A percentile compares a stretch with the other conserved stretches of the same genome.
These are phyloP conservation scores for Hippoglossus hippoglossus DNA, from an alignment of 2,797 vertebrate species.

Conservation along the genomic window DNA sequence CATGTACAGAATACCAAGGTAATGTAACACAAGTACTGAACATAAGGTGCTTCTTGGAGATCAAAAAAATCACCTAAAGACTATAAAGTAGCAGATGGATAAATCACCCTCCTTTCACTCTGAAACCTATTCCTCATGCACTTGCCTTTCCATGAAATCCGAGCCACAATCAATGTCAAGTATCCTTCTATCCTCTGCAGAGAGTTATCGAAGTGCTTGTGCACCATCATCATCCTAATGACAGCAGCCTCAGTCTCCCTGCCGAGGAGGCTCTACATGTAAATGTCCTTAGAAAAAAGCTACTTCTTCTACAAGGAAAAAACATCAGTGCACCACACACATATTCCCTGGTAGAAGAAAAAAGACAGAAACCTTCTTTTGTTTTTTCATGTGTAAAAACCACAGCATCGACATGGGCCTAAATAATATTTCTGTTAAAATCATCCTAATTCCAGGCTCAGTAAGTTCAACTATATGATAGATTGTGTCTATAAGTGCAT, in stretches of 20 bases:
- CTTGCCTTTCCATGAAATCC: slow-evolving; percentile 10
- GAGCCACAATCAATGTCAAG: slow-evolving; percentile 13
- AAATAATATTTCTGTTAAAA: not conserved
- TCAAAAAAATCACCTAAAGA: no score
- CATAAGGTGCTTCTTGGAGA: not conserved
- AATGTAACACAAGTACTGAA: not conserved
- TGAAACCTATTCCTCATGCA: not conserved
- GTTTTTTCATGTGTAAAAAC: not conserved
- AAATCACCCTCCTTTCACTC: not conserved
- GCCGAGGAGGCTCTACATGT: not conserved
- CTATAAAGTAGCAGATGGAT: not conserved
- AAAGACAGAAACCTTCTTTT: not conserved
- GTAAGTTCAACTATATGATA: slow-evolving; percentile 1
- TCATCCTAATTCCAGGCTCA: not conserved
- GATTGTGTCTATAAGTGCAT: not conserved
- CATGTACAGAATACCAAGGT: not conserved
- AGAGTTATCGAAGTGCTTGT: slow-evolving; percentile 3
- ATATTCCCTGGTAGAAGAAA: not conserved
- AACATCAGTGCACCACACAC: not conserved
- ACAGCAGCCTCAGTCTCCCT: not conserved
- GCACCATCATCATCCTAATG: not conserved
- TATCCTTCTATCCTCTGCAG: not conserved
- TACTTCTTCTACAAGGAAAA: not conserved
- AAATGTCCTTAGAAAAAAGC: slow-evolving; percentile 1
- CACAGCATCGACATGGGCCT: not conserved